Conservation (phyloP, 2,888 invertebrate genomes). For the Altica lythri region DNA sequence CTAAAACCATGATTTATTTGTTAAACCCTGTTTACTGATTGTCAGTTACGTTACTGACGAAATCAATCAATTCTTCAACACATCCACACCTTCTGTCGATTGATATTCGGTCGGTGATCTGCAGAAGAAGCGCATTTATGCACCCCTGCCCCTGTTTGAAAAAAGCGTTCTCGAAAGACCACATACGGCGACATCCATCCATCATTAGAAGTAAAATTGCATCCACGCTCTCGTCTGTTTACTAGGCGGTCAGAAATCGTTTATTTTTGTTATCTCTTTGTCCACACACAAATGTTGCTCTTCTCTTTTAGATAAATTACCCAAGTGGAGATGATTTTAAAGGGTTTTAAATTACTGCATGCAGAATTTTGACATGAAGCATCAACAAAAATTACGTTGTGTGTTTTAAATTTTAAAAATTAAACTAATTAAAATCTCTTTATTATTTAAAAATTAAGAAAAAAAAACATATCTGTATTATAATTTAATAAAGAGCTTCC, state of each 20-base stretch:
- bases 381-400: too few relatives aligned
- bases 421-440: not conserved
- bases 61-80: constrained; percentile 23
- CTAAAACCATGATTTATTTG: too few relatives aligned
- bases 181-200: constrained; percentile 37
- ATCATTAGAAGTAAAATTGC: constrained; percentile 33
- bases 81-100: constrained; percentile 13
- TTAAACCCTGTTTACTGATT: too few relatives aligned
- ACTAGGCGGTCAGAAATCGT: constrained; percentile 37
- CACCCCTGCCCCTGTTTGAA: constrained; percentile 30
- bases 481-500: too few relatives aligned
- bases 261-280: constrained; percentile 41
- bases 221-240: constrained; percentile 2
- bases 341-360: not conserved
- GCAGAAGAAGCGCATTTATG: constrained; percentile 32
- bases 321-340: not conserved
- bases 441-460: not conserved
- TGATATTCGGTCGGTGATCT: constrained; percentile 22
- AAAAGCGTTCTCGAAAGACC: constrained; percentile 21
- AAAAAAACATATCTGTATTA: too few relatives aligned
- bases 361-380: too few relatives aligned
- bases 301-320: constrained; percentile 30
- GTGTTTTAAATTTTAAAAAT: too few relatives aligned
- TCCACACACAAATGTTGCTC: constrained; percentile 33
- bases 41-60: constrained; percentile 8